phyloP scores from a whole-genome alignment of 37 sponge, comb jelly and placozoan genomes.

The Beroe forskalii region DNA sequence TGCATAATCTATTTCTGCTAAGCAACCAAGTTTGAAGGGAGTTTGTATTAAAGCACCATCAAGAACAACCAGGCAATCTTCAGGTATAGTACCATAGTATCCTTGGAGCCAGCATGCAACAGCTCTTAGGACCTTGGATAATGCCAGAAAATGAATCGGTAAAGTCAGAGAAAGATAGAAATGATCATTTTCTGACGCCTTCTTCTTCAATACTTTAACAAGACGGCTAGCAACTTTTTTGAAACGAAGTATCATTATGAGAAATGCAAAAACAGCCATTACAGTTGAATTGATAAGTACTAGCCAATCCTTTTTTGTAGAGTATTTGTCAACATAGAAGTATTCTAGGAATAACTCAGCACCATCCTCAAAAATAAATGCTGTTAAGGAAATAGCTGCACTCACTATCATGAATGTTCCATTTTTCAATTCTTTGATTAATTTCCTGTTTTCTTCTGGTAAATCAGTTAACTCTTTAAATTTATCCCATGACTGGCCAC shows the following conservation, averaged over 20 bases:
- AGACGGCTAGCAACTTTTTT: neutral
- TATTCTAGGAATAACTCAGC: neutral
- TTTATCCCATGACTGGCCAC: neutral
- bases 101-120: neutral
- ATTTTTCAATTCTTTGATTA: neutral
- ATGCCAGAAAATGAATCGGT: neutral
- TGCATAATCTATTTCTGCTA: no score
- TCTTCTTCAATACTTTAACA: neutral
- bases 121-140: neutral
- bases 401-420: neutral
- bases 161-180: neutral
- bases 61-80: neutral
- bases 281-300: neutral
- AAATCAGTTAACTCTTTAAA: neutral
- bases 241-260: neutral
- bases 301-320: neutral
- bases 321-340: slow-evolving; percentile 18
- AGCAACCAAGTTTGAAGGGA: neutral
- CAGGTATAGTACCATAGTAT: neutral
- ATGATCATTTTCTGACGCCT: neutral
- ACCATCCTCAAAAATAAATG: neutral
- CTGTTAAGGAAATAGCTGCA: neutral
- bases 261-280: neutral
- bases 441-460: neutral
- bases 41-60: slow-evolving; percentile 8